Conservation (phyloP, 2,888 invertebrate genomes). For the Heliothis peltigera region DNA sequence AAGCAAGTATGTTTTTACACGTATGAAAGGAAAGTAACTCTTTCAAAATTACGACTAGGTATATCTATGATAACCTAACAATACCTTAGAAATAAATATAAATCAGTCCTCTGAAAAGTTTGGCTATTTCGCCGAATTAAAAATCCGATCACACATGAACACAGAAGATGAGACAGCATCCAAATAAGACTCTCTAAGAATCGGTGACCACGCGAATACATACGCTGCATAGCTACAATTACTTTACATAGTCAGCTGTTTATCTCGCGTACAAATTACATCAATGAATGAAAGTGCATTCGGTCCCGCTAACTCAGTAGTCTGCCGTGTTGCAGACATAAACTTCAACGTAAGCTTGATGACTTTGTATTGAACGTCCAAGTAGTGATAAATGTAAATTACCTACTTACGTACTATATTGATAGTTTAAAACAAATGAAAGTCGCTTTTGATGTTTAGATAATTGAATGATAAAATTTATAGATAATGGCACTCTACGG, state of each 20-base stretch:
- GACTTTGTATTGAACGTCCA: slow-evolving; percentile 20
- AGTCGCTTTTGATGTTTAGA: background rate
- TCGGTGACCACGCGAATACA: background rate
- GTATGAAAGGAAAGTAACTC: background rate
- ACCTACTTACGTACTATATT: background rate
- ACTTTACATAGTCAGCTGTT: slow-evolving; percentile 21
- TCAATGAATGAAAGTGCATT: slow-evolving; percentile 64
- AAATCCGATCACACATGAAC: too few species aligned
- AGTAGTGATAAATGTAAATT: slow-evolving; percentile 22
- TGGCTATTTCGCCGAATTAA: background rate
- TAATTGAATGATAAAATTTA: background rate
- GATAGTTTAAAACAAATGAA: slow-evolving; percentile 5
- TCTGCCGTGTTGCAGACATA: slow-evolving; percentile 32
- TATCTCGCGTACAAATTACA: slow-evolving; percentile 60
- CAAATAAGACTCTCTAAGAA: background rate
- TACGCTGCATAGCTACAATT: slow-evolving; percentile 29
- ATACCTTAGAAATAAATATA: background rate
- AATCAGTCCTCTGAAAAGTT: background rate
- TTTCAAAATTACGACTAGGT: too few species aligned
- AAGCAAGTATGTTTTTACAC: too few species aligned
- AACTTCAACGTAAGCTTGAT: slow-evolving; percentile 42
- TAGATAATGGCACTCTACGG: too few species aligned
- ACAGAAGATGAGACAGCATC: background rate
- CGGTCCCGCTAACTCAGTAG: slow-evolving; percentile 40
- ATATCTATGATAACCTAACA: too few species aligned